These are phyloP conservation scores for Gallinago stenura DNA, from an alignment of 2,797 vertebrate species.

Conservation along the genomic window DNA sequence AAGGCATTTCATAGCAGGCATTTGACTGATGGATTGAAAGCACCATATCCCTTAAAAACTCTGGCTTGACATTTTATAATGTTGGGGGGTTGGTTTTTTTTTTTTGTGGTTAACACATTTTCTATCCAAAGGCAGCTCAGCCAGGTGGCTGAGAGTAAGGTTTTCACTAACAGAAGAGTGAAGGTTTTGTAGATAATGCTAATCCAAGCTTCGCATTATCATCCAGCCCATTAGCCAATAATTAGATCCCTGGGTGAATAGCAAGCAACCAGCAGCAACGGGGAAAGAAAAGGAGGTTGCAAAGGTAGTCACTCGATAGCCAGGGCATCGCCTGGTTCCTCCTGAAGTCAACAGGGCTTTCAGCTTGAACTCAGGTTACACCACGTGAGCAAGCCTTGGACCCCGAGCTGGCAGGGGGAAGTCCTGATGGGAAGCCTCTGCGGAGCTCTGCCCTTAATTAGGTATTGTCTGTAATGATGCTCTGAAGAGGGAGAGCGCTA, in stretches of 20 bases:
- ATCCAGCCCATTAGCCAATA: neutral
- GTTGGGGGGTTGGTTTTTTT: neutral
- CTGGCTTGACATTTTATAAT: slow-evolving; percentile 10
- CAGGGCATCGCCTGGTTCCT: neutral
- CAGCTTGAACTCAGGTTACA: neutral
- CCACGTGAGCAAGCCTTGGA: neutral
- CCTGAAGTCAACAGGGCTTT: slow-evolving; percentile 12
- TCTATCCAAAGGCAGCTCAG: slow-evolving; percentile 27
- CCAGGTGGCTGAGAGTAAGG: slow-evolving; percentile 7
- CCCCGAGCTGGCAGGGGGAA: slow-evolving; percentile 33
- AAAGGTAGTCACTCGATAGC: neutral
- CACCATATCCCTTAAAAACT: slow-evolving; percentile 25
- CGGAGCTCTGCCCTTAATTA: slow-evolving; percentile 61
- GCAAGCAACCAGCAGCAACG: neutral
- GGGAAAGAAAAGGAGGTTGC: slow-evolving; percentile 2
- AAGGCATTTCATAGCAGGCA: slow-evolving; percentile 39
- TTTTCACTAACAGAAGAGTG: neutral
- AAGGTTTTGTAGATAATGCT: slow-evolving; percentile 10
- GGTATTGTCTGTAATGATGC: slow-evolving; percentile 2
- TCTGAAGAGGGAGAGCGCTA: slow-evolving; percentile 68
- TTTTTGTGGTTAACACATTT: slow-evolving; percentile 55
- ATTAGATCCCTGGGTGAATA: slow-evolving; percentile 3
- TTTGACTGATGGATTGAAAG: slow-evolving; percentile 64
- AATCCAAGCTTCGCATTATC: slow-evolving; percentile 12
- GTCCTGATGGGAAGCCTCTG: slow-evolving; percentile 49